Percentiles rank a stretch among this genome's conserved stretches.
These are phyloP conservation scores for Teinopalpus imperialis DNA, from an alignment of 2,888 invertebrate species.

Conservation along the genomic window DNA sequence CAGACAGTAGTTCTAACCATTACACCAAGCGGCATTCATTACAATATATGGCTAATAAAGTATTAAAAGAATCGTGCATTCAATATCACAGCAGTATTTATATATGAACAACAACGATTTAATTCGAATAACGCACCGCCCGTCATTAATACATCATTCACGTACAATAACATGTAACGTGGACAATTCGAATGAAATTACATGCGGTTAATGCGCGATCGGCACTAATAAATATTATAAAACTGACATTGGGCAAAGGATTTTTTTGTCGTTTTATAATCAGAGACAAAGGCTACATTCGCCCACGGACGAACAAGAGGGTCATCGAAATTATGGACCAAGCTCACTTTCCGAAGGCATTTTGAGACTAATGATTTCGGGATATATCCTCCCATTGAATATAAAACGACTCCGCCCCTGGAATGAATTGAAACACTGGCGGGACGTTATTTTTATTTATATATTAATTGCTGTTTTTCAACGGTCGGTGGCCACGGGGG, in stretches of 20 bases:
- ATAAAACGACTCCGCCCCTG: conserved; percentile 76
- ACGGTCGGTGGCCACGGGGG: conserved; percentile 54
- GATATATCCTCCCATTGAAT: conserved; percentile 79
- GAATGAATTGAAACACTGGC: conserved; percentile 79
- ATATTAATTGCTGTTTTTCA: conserved; percentile 77
- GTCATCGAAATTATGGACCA: conserved; percentile 71
- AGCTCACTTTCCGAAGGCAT: conserved; percentile 68
- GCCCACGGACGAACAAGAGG: conserved; percentile 63
- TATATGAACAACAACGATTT: conserved; percentile 37
- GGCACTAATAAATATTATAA: conserved; percentile 69
- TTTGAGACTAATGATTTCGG: conserved; percentile 79
- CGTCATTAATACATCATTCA: conserved; percentile 58
- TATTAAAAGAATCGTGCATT: conserved; percentile 7
- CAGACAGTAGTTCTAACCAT: too few species aligned
- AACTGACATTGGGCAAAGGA: conserved; percentile 59
- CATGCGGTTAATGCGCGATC: conserved; percentile 56
- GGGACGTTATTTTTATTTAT: conserved; percentile 60
- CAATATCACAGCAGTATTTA: conserved; percentile 8
- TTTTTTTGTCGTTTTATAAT: conserved; percentile 56
- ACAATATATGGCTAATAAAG: conserved; percentile 2
- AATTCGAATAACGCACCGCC: conserved; percentile 55
- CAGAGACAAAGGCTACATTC: conserved; percentile 76
- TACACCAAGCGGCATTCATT: background rate
- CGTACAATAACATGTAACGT: conserved; percentile 58
- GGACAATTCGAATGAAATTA: conserved; percentile 65